Base-by-base conservation (phyloP, 2,797 vertebrate species). In the Protosalanx chinensis region DNA sequence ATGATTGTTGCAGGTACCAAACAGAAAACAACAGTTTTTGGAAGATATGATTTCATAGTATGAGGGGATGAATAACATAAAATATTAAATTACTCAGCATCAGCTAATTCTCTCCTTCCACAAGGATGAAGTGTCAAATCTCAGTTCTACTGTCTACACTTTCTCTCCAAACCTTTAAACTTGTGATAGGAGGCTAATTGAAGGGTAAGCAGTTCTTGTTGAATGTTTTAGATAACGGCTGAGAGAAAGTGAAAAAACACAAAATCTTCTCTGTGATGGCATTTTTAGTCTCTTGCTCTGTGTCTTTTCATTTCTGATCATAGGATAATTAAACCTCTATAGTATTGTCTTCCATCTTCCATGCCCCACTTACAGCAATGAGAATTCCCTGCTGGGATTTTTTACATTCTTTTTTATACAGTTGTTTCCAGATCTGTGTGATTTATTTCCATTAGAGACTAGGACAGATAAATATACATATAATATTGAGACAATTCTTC, bases 241-340 rank as follows among this genome's bases (percentile, higher is more conserved):
- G 70, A 83, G 73, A 78, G 67, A 77, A 68, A 79, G 75, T 80
- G 70, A 72, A 82, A 76, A 81, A 87, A 81, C 81, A 63, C 72
- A 85, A 85, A 88, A 85, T 85, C 82, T 69, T 85, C 82, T 78
- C 87, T 88, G 78, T 86, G 90, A 89, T 89, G 91, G 84, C 85
- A 90, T 90, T 87, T 87, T 88, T 89, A 85, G 87, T 87, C 86
- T 90, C 84, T 89, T 23, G 27, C 57, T 56, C 70, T 68, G 76
- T 81, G 75, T 83, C 89, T 76, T 82, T 81, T 77, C 82, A 86
- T 89, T 92, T 90, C 84, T 92, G 91, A 93, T 91, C 90, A 89
- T 86, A 88, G 87, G 90, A 91, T 93, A 93, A 92, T 93, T 92
- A 93, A 91, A 91, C 91, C 92, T 93, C 92, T 88, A 87, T 89